Percentiles rank a stretch among this genome's conserved stretches.
phyloP scores from a whole-genome alignment of 2,113 vertebrate genomes.

The Galbula dea region DNA sequence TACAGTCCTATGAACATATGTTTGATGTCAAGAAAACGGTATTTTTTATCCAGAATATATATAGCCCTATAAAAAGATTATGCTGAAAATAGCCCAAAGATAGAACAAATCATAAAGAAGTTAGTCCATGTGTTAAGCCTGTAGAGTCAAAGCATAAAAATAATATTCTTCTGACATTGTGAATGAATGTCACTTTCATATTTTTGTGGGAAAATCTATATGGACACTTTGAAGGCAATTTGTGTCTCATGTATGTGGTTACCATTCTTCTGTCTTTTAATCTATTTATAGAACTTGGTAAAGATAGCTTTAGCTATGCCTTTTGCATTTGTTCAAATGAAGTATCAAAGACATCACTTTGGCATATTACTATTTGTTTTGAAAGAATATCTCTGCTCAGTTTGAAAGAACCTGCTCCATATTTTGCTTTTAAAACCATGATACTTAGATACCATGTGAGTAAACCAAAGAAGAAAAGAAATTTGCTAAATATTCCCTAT shows the following conservation, averaged over 20 bases:
- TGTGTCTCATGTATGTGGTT: background rate
- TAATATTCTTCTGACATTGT: conserved; percentile 56
- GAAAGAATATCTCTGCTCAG: background rate
- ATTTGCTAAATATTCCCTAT: background rate
- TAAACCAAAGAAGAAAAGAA: background rate
- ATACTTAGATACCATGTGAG: background rate
- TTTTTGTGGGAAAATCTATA: conserved; percentile 53
- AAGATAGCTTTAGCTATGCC: background rate
- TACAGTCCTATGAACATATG: conserved; percentile 28
- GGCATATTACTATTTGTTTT: background rate
- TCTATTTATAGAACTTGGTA: conserved; percentile 1
- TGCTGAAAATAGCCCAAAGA: conserved; percentile 36
- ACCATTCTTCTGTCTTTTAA: background rate
- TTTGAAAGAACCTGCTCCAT: background rate
- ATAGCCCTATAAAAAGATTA: conserved; percentile 41
- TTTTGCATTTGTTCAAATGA: background rate
- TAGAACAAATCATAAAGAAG: conserved; percentile 59
- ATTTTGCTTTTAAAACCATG: background rate
- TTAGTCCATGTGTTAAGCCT: conserved; percentile 56
- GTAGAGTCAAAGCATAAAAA: conserved; percentile 46
- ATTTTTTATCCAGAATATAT: conserved; percentile 45
- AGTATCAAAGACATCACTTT: background rate
- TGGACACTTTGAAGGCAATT: conserved; percentile 42
- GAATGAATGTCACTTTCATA: conserved; percentile 55
- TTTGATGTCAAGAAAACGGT: conserved; percentile 33